Percentiles rank a stretch among this genome's conserved stretches.
phyloP scores from a whole-genome alignment of 2,797 vertebrate species.

The Hoplostethus atlanticus region DNA sequence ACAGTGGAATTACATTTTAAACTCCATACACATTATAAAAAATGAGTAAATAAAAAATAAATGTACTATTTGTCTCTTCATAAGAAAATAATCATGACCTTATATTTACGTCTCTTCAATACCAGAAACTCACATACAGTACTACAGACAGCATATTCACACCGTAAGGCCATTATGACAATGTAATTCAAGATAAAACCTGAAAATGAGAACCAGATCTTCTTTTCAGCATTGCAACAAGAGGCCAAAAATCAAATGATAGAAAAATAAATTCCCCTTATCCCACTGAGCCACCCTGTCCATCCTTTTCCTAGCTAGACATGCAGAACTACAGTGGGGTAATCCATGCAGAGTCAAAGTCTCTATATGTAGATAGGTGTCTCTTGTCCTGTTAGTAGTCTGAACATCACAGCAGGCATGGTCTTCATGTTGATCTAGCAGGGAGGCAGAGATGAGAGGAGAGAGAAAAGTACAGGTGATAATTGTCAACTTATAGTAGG shows the following conservation, averaged over 20 bases:
- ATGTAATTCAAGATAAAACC: slow-evolving; percentile 79
- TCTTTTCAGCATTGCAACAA: slow-evolving; percentile 75
- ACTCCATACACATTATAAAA: slow-evolving; percentile 79
- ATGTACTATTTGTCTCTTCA: slow-evolving; percentile 82
- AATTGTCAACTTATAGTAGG: slow-evolving; percentile 24
- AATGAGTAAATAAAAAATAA: slow-evolving; percentile 86
- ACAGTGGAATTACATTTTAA: slow-evolving; percentile 74
- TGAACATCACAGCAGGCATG: slow-evolving; percentile 96
- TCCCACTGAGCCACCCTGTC: slow-evolving; percentile 53
- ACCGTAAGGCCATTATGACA: slow-evolving; percentile 81
- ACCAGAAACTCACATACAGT: slow-evolving; percentile 70
- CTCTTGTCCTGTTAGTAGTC: slow-evolving; percentile 97
- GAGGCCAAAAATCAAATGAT: slow-evolving; percentile 77
- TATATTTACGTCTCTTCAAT: slow-evolving; percentile 79
- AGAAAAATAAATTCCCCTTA: slow-evolving; percentile 79
- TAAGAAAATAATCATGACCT: slow-evolving; percentile 85
- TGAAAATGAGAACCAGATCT: slow-evolving; percentile 78
- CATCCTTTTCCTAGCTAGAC: slow-evolving; percentile 39
- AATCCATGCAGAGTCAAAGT: slow-evolving; percentile 54
- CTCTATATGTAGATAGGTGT: slow-evolving; percentile 94
- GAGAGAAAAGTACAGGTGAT: neutral
- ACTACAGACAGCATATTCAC: slow-evolving; percentile 78
- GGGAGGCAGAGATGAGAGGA: slow-evolving; percentile 46
- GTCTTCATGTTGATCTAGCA: slow-evolving; percentile 88
- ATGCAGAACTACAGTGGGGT: slow-evolving; percentile 61